Base-by-base conservation (phyloP, 2,888 invertebrate species). In the Clusia tigrina region DNA sequence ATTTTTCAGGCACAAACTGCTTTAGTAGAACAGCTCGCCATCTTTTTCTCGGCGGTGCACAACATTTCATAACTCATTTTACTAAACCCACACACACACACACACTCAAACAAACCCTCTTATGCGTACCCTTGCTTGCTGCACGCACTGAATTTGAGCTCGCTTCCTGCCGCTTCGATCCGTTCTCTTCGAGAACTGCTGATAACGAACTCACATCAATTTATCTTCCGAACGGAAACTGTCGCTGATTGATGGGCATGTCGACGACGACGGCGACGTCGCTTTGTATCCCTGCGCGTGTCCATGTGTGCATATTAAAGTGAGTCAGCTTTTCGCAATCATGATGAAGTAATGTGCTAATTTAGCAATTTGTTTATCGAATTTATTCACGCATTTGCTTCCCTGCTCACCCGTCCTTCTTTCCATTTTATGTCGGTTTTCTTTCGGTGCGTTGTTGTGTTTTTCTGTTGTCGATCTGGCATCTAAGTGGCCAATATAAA, bases 331-430 rank as follows among this genome's bases (percentile, higher is more conserved):
- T 10, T 51, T 17, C 25, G 12, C 54, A 17, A 2, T 53, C 46
- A 42, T 62, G 58, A 54, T 62, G 46, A 24, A 58, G 54, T 38
- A 52, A 70, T 68, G 78, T 77, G 77, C 78, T 74, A 74, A 74
- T 74, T 74, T 78, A 72, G 77, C 77, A 74, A 74, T 74, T 74
- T 78, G 74, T 74, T 78, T 74, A 78, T 74, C 76, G 78, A 78
- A 77, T 78, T 71, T 60, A 55, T 55, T 55, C 32, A 32, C 32
- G 32, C 42, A 15, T 17, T 15, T 42, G n/a, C 9, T 15, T n/a
- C 9, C 42, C 9, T 42, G n/a, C 42, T 15, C 42, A 42, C 12
- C 9, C n/a, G n/a, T n/a, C 42, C n/a, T 42, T 42, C n/a, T n/a
- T 5, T 42, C 3, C 12, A 20, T 42, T 42, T 42, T 15, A 10